Conservation (phyloP, 1,140 invertebrate genomes). For the Bombus affinis region DNA sequence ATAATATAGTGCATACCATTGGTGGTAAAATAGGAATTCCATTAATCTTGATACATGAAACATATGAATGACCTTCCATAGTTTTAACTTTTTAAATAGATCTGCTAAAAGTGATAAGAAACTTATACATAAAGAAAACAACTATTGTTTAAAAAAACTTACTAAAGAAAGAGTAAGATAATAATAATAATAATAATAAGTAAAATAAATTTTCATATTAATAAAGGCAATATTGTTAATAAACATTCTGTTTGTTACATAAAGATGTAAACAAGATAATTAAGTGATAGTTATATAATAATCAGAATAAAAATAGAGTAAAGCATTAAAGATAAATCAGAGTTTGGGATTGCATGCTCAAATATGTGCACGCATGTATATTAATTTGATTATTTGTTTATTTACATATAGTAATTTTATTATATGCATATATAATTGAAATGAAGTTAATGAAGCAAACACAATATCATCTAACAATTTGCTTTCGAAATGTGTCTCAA, state of each 20-base stretch:
- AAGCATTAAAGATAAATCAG: neutral
- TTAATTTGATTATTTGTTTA: neutral
- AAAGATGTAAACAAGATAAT: conserved; percentile 6
- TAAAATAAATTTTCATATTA: conserved; percentile 11
- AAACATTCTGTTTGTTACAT: neutral
- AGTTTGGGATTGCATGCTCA: neutral
- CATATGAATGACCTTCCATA: conserved; percentile 68
- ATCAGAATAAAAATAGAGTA: conserved; percentile 16
- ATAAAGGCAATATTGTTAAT: conserved; percentile 10
- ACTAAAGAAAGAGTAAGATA: neutral
- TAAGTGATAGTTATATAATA: conserved; percentile 4
- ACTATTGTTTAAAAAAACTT: neutral
- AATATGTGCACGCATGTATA: neutral
- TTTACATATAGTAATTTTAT: neutral
- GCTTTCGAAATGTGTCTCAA: neutral
- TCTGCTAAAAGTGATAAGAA: conserved; percentile 1
- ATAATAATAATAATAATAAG: neutral
- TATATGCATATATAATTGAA: neutral
- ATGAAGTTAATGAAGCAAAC: neutral
- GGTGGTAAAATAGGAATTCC: conserved; percentile 86
- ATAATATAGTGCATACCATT: conserved; percentile 81
- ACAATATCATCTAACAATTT: neutral
- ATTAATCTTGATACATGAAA: conserved; percentile 85
- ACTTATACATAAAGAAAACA: neutral
- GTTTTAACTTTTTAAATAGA: conserved; percentile 33